Evolutionary conservation across 2,888 invertebrate species (phyloP).

Genomic region (Subacronicta megacephala): DNA sequence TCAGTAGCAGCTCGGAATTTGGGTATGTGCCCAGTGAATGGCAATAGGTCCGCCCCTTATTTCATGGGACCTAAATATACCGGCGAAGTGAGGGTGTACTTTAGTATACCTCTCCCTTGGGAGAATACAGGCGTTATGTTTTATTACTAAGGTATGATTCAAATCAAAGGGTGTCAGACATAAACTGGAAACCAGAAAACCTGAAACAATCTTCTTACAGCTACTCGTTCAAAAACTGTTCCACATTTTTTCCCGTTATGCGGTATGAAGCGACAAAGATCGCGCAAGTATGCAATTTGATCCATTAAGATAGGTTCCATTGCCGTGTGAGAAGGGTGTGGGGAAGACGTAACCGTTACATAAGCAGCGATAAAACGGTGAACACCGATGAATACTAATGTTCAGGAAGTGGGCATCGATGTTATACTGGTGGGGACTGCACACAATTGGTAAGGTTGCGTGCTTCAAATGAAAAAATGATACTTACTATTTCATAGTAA

Average conservation of each 20-base stretch:
- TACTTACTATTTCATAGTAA: not conserved
- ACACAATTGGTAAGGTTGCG: slow-evolving; percentile 15
- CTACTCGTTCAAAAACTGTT: slow-evolving; percentile 11
- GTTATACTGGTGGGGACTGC: slow-evolving; percentile 11
- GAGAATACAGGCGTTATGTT: no score
- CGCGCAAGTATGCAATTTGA: slow-evolving; percentile 1
- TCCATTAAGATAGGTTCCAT: slow-evolving; percentile 33
- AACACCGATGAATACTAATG: slow-evolving; percentile 58
- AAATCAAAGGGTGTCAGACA: no score
- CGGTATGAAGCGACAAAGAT: slow-evolving; percentile 19
- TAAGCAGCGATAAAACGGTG: slow-evolving; percentile 50
- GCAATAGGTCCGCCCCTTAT: no score
- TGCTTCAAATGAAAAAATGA: slow-evolving; percentile 18
- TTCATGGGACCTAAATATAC: no score
- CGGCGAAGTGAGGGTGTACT: no score
- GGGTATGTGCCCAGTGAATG: no score
- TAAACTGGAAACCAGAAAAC: not conserved
- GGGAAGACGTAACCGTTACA: slow-evolving; percentile 55
- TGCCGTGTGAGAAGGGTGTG: slow-evolving; percentile 19
- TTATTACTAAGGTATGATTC: no score
- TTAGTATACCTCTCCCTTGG: no score
- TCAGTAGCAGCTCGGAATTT: no score
- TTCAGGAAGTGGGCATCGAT: slow-evolving; percentile 57
- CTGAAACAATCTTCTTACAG: slow-evolving; percentile 18
- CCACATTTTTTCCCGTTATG: slow-evolving; percentile 18